phyloP scores from a whole-genome alignment of 2,113 vertebrate genomes.

The Athene cunicularia region DNA sequence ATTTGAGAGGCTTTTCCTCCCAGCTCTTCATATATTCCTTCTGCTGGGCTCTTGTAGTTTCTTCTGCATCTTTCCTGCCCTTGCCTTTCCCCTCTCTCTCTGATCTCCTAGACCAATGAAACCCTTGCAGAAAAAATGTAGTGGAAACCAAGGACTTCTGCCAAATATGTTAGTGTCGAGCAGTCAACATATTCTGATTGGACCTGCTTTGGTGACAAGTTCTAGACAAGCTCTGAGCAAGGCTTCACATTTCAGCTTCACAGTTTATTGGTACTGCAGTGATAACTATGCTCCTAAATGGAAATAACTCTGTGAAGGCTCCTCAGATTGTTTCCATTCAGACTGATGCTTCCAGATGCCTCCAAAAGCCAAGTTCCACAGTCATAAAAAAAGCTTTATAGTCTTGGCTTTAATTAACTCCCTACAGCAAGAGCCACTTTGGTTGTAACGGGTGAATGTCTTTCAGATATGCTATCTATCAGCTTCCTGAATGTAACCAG shows the following conservation, averaged over 20 bases:
- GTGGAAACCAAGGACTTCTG: neutral
- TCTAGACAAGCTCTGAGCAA: neutral
- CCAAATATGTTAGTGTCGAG: neutral
- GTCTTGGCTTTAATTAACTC: constrained; percentile 46
- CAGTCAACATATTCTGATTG: neutral
- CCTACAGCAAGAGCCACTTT: neutral
- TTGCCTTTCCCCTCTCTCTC: neutral
- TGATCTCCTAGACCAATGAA: neutral
- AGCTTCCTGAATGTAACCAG: constrained; percentile 40
- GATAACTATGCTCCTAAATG: neutral
- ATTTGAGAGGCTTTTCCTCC: neutral
- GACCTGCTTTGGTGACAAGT: neutral
- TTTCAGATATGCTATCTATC: constrained; percentile 46
- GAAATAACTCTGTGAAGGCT: neutral
- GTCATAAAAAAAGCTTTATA: neutral
- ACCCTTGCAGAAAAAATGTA: neutral
- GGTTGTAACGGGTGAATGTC: neutral
- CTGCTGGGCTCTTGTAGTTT: neutral
- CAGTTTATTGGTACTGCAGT: neutral
- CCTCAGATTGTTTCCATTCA: neutral
- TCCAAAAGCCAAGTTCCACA: neutral
- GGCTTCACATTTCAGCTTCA: neutral
- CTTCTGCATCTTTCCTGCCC: neutral
- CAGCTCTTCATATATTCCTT: neutral
- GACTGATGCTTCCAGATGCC: neutral